Evolutionary conservation across 2,888 invertebrate genomes (phyloP), one percentile per base, ranked within the genome.

Genomic region (Pseudanteris insignis): DNA sequence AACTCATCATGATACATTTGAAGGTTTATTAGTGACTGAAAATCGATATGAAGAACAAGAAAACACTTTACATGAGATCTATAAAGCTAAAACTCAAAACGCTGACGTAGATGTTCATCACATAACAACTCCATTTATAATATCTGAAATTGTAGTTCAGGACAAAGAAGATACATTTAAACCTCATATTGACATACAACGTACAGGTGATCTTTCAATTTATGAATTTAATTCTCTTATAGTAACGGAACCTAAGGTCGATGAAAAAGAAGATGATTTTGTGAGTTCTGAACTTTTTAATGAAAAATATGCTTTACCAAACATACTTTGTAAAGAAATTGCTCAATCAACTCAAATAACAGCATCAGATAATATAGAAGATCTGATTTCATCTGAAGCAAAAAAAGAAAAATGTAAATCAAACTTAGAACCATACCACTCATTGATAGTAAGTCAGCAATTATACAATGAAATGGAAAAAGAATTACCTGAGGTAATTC

Each of bases 1-100:
- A 33, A 66, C 79, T 41, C 81, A 71, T 15, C 83, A 81, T 66
- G 81, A 84, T 44, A 78, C 82, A 18, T 78, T 83, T 44, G 84
- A 85, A 71, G 82, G 86, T 70, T 65, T 88, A 26, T 81, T 84
- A 51, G 75, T 87, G 7, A 82, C 80, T 8, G 84, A 87, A 74
- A 82, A 75, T 68, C 46, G 77, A 14, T 61, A 74, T 12, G 78
- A 81, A 63, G 81, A 83, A 36, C 81, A 80, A 21, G 79, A 83
- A 64, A 75, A 73, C 40, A 66, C 71, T 15, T 78, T 81, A 62
- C 67, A 77, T 67, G 78, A 76, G 61, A 74, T 72, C 34, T 76
- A 78, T 51, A 75, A 76, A 57, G 75, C 80, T 8, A 59, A 73
- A 21, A 72, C 71, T 1, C 82, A 82, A 71, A 80, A 64, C 41